Percentiles rank a stretch among this genome's conserved stretches.
Conservation (phyloP, 2,797 vertebrate species). For the Hydrophis major region DNA sequence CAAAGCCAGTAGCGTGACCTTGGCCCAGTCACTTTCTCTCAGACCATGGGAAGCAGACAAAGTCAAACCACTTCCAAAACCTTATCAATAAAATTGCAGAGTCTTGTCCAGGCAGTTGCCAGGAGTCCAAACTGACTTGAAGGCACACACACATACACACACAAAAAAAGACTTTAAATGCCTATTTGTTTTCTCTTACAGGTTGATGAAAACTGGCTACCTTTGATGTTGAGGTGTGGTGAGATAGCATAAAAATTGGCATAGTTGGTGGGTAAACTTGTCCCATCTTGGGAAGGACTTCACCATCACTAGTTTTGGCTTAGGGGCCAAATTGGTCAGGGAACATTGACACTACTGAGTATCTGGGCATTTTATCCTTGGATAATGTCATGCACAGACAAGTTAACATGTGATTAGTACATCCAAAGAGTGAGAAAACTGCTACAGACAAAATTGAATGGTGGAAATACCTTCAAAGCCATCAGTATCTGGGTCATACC, state of each 20-base stretch:
- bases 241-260: background rate
- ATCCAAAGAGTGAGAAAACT: background rate
- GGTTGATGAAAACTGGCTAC: background rate
- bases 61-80: background rate
- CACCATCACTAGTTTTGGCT: background rate
- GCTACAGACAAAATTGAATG: background rate
- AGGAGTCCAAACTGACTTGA: background rate
- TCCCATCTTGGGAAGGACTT: background rate
- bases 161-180: background rate
- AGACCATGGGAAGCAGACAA: background rate
- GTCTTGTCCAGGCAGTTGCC: background rate
- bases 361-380: background rate
- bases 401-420: background rate
- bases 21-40: background rate
- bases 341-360: background rate
- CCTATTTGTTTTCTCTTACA: background rate
- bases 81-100: background rate
- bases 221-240: background rate
- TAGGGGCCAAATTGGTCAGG: background rate
- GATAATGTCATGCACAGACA: background rate
- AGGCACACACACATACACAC: background rate
- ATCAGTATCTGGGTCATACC: background rate
- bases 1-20: background rate
- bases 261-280: background rate
- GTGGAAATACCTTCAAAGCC: background rate